A percentile compares a stretch with the other conserved stretches of the same genome.
These are phyloP conservation scores for Potorous gilbertii DNA, from an alignment of 2,797 vertebrate genomes.

Conservation along the genomic window DNA sequence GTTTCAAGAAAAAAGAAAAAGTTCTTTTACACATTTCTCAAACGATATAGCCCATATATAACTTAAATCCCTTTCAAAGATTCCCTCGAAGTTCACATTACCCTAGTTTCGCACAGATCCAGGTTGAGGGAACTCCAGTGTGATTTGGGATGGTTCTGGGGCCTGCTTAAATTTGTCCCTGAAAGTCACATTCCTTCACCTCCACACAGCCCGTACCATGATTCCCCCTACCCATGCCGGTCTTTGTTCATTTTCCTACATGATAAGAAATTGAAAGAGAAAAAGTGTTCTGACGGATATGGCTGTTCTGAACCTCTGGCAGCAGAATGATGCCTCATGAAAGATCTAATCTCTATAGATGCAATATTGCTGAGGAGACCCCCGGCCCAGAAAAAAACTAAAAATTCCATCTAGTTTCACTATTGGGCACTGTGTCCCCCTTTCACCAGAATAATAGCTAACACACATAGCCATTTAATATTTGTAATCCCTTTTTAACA, in stretches of 20 bases:
- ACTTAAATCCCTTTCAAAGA: neutral
- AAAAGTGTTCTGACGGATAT: neutral
- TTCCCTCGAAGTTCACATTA: neutral
- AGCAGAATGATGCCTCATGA: neutral
- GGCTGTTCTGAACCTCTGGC: neutral
- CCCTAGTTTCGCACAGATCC: neutral
- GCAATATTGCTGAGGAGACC: neutral
- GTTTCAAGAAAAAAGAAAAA: neutral
- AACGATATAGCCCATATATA: neutral
- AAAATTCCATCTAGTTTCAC: neutral
- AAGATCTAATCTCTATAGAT: neutral
- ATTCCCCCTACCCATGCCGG: neutral
- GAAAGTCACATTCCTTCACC: neutral
- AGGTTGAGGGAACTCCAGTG: neutral
- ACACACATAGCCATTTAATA: neutral
- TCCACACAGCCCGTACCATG: neutral
- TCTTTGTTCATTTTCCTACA: neutral
- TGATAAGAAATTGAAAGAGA: neutral
- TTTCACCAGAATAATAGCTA: neutral
- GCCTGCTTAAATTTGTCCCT: too few species aligned
- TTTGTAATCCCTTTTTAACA: neutral
- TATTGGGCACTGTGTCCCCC: neutral
- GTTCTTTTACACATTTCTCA: neutral
- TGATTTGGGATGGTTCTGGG: neutral
- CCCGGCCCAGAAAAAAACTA: neutral